Evolutionary conservation across 2,888 invertebrate genomes (phyloP).

Genomic region (Agrilus cyanescens): DNA sequence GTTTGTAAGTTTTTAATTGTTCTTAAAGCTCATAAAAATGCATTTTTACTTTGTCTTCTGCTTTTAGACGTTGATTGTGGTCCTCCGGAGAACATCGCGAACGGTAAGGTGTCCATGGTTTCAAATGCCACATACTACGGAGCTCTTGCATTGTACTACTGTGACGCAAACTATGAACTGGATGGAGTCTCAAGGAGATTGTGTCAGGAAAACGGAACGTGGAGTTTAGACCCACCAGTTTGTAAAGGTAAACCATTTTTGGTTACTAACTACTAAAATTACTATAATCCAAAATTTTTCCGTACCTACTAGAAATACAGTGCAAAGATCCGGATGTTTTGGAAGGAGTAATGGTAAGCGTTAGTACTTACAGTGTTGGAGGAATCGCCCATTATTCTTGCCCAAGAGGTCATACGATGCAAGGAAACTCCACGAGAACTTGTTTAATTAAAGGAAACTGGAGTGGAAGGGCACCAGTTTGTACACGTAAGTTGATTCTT

Average conservation of each 20-base stretch:
- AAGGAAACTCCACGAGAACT: slow-evolving; percentile 66
- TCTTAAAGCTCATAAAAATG: neutral
- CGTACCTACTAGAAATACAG: slow-evolving; percentile 51
- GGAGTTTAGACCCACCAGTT: slow-evolving; percentile 74
- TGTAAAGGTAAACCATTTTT: slow-evolving; percentile 67
- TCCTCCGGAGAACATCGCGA: slow-evolving; percentile 55
- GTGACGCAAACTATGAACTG: slow-evolving; percentile 66
- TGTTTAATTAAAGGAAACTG: slow-evolving; percentile 71
- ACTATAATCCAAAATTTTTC: neutral
- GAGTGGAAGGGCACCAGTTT: slow-evolving; percentile 67
- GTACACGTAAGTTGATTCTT: slow-evolving; percentile 54
- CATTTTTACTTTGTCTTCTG: slow-evolving; percentile 5
- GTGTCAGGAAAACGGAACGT: slow-evolving; percentile 81
- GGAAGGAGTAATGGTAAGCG: slow-evolving; percentile 46
- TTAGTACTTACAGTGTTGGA: slow-evolving; percentile 60
- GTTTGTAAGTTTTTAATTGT: slow-evolving; percentile 52
- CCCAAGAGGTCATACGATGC: slow-evolving; percentile 66
- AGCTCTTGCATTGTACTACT: slow-evolving; percentile 73
- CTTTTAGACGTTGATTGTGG: slow-evolving; percentile 75
- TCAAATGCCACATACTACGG: slow-evolving; percentile 86
- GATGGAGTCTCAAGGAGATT: slow-evolving; percentile 73
- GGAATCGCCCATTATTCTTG: slow-evolving; percentile 72
- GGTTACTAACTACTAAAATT: neutral
- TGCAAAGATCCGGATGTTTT: slow-evolving; percentile 58
- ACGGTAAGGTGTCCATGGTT: slow-evolving; percentile 67